Evolutionary conservation across 2,797 vertebrate genomes (phyloP).

Genomic region (Spinibarbus caldwelli): DNA sequence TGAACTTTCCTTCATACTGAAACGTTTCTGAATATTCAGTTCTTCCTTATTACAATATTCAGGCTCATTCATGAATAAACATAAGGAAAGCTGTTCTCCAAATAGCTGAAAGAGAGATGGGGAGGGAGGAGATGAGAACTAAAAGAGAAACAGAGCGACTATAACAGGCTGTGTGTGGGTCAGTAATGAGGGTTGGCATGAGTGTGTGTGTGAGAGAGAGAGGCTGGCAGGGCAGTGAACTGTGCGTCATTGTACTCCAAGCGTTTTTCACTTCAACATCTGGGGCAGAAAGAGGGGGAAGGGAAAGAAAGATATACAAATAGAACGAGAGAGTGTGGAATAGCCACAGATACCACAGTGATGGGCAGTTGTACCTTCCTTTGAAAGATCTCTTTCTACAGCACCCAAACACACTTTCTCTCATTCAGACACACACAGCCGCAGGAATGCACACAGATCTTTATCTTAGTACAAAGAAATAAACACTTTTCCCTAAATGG

Average conservation of each 20-base stretch:
- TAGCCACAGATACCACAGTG: not conserved
- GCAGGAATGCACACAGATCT: constrained; percentile 13
- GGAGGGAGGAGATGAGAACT: constrained; percentile 1
- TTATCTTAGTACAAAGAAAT: no score
- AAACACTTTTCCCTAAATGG: no score
- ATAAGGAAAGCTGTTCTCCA: not conserved
- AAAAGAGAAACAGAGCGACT: constrained; percentile 13
- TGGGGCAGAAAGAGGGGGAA: constrained; percentile 73
- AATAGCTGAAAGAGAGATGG: constrained; percentile 2
- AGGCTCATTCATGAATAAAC: not conserved
- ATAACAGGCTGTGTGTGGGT: constrained; percentile 43
- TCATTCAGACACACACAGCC: not conserved
- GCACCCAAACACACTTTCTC: constrained; percentile 40
- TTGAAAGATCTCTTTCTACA: constrained; percentile 55
- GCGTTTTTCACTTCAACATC: constrained; percentile 73
- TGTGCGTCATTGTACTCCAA: constrained; percentile 78
- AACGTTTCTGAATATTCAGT: not conserved
- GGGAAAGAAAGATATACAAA: constrained; percentile 23
- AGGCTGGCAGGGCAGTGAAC: constrained; percentile 68
- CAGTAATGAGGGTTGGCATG: constrained; percentile 59
- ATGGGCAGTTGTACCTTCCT: constrained; percentile 26
- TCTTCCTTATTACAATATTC: not conserved
- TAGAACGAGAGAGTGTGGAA: not conserved
- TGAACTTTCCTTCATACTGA: not conserved
- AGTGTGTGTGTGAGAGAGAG: constrained; percentile 3